Percentiles rank a stretch among this genome's conserved stretches.
Conservation (phyloP, 2,888 invertebrate species). For the Ichneumoninae sp. region DNA sequence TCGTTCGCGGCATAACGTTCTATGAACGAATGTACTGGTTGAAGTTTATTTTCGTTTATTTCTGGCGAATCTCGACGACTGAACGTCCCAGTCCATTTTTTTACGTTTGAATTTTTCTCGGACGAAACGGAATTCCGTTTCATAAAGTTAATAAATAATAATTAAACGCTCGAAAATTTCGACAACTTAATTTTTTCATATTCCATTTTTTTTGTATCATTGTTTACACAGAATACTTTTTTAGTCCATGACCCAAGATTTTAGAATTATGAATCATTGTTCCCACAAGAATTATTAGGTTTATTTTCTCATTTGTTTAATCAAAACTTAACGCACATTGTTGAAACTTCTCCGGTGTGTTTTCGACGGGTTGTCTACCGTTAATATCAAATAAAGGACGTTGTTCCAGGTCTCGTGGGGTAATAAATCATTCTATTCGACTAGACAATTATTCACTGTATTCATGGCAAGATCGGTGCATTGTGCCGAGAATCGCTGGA, state of each 20-base stretch:
- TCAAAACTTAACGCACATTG: not conserved
- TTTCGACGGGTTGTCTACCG: not conserved
- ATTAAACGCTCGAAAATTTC: not conserved
- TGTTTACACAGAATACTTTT: too few relatives aligned
- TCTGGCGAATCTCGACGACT: not conserved
- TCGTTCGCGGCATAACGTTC: not conserved
- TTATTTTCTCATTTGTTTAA: constrained; percentile 2
- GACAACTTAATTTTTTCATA: not conserved
- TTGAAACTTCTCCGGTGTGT: not conserved
- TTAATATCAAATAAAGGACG: not conserved
- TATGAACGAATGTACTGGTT: not conserved
- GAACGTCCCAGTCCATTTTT: not conserved
- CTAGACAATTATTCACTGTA: not conserved
- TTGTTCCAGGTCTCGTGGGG: not conserved
- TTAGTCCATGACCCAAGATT: not conserved
- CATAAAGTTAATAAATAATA: too few relatives aligned
- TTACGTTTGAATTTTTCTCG: not conserved
- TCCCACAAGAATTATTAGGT: not conserved
- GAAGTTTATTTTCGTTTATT: constrained; percentile 4
- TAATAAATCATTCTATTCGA: not conserved
- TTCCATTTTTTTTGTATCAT: too few relatives aligned
- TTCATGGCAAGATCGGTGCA: not conserved
- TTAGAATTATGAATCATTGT: not conserved
- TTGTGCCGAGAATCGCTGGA: not conserved
- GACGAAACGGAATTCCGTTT: not conserved